Conservation (phyloP, 2,888 invertebrate genomes). For the Dexiosoma caninum region DNA sequence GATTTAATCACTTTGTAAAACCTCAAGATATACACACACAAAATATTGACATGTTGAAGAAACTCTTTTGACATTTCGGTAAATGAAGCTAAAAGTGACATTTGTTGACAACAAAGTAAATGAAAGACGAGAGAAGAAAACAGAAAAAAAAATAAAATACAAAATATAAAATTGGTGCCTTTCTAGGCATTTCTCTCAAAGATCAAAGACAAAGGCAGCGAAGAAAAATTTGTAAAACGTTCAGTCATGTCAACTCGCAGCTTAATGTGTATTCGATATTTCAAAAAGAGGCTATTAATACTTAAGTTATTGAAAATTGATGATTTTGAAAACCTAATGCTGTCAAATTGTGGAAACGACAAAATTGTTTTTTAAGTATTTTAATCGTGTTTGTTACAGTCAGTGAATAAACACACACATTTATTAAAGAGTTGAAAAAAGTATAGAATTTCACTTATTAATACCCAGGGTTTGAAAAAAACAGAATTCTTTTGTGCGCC, state of each 20-base stretch:
- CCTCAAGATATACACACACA: not conserved
- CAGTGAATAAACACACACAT: slow-evolving; percentile 1
- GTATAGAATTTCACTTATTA: slow-evolving; percentile 24
- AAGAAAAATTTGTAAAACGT: slow-evolving; percentile 5
- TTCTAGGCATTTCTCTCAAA: not conserved
- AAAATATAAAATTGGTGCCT: not conserved
- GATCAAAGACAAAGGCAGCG: not conserved
- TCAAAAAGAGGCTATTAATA: not conserved
- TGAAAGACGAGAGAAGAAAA: too few relatives aligned
- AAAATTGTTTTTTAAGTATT: slow-evolving; percentile 36
- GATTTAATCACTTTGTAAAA: slow-evolving; percentile 43
- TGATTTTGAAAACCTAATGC: not conserved
- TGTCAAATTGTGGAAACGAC: not conserved
- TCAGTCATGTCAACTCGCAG: slow-evolving; percentile 60
- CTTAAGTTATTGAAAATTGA: not conserved
- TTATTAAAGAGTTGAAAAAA: slow-evolving; percentile 13
- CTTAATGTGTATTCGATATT: slow-evolving; percentile 47
- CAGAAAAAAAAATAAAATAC: not conserved
- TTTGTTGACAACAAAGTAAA: not conserved
- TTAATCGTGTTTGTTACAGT: slow-evolving; percentile 37
- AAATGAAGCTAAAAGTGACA: slow-evolving; percentile 19
- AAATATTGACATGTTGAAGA: slow-evolving; percentile 31
- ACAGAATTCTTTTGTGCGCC: too few relatives aligned
- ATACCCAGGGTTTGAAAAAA: too few relatives aligned
- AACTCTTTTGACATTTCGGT: slow-evolving; percentile 1